Conservation (phyloP, 2,797 vertebrate species). For the Rhadinocentrus ornatus region DNA sequence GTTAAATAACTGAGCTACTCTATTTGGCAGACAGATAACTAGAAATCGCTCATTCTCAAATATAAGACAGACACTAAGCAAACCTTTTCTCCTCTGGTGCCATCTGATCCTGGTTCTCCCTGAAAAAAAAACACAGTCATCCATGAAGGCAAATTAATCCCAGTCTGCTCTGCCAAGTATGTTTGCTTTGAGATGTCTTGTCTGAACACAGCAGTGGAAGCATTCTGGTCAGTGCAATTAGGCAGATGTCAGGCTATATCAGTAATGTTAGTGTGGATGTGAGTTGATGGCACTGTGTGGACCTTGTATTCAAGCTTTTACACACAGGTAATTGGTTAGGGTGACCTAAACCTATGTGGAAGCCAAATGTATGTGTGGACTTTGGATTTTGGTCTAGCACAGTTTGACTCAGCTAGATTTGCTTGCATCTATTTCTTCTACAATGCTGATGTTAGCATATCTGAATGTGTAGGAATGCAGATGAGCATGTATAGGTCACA, state of each 20-base stretch:
- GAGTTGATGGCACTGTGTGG: neutral
- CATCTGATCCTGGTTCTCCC: slow-evolving; percentile 73
- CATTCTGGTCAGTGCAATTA: slow-evolving; percentile 25
- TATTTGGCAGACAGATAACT: slow-evolving; percentile 8
- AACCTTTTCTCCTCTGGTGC: slow-evolving; percentile 77
- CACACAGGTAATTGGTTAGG: neutral
- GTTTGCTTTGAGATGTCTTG: slow-evolving; percentile 5
- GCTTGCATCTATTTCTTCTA: slow-evolving; percentile 46
- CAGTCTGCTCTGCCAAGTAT: slow-evolving; percentile 12
- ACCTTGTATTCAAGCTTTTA: slow-evolving; percentile 14
- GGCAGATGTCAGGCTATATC: slow-evolving; percentile 14
- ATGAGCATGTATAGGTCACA: slow-evolving; percentile 49
- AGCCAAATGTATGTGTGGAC: neutral
- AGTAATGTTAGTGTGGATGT: slow-evolving; percentile 3
- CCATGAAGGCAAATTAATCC: slow-evolving; percentile 26
- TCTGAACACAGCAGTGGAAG: slow-evolving; percentile 14
- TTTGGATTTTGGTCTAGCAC: slow-evolving; percentile 14
- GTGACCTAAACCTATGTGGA: neutral
- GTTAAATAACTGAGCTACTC: too few species aligned
- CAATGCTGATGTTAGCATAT: slow-evolving; percentile 63
- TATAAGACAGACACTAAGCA: slow-evolving; percentile 27
- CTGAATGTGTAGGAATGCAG: slow-evolving; percentile 45
- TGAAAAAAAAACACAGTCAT: slow-evolving; percentile 46
- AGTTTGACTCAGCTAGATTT: slow-evolving; percentile 39
- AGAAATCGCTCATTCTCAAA: slow-evolving; percentile 17